Evolutionary conservation across 2,888 invertebrate species (phyloP).

Genomic region (Drosophila longiperda): DNA sequence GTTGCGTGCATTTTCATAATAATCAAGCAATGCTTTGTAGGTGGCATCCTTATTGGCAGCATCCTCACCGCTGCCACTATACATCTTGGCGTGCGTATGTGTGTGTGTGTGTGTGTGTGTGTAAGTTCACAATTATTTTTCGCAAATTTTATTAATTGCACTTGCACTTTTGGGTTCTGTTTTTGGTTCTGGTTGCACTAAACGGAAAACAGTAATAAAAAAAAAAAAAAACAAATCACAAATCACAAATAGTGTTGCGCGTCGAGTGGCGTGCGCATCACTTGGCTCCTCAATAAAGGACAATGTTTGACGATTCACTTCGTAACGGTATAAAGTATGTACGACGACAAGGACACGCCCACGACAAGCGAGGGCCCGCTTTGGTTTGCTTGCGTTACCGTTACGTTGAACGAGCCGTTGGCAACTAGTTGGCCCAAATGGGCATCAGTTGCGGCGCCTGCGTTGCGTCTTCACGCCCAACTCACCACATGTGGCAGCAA

Average conservation of each 20-base stretch:
- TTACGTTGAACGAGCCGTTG: conserved; percentile 52
- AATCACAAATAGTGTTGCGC: conserved; percentile 4
- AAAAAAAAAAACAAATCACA: background rate
- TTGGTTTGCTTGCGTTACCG: conserved; percentile 45
- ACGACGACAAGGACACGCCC: conserved; percentile 37
- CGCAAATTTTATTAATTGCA: background rate
- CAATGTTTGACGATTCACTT: background rate
- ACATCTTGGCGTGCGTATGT: conserved; percentile 8
- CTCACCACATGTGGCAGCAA: conserved; percentile 43
- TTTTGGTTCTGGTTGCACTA: background rate
- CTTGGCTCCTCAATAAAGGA: background rate
- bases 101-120: background rate
- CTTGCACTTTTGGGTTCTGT: background rate
- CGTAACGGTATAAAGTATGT: background rate
- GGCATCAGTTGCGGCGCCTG: conserved; percentile 29
- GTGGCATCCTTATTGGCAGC: conserved; percentile 27
- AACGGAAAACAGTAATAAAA: background rate
- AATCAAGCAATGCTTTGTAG: conserved; percentile 57
- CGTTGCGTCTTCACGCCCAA: conserved; percentile 28
- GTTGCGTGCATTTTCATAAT: conserved; percentile 55
- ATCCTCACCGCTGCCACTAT: conserved; percentile 32
- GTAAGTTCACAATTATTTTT: background rate
- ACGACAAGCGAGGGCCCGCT: conserved; percentile 43
- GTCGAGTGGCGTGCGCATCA: conserved; percentile 31
- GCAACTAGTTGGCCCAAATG: conserved; percentile 38